Evolutionary conservation across 2,888 invertebrate species (phyloP).

Genomic region (Ramazzottius varieornatus): DNA sequence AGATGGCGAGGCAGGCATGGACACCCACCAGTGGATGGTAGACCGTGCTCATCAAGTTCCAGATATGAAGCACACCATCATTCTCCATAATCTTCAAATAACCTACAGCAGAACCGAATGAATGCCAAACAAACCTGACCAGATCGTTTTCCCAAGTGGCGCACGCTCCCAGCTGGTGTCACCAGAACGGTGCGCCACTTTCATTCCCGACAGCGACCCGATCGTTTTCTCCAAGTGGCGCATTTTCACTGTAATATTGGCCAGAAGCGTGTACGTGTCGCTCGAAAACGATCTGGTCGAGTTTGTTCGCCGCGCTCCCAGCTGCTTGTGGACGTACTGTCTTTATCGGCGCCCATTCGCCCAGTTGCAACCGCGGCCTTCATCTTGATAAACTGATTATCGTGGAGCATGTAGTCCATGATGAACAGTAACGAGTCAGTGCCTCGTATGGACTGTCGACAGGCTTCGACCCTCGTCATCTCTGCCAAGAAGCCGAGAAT

Average conservation of each 20-base stretch:
- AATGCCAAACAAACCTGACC: not conserved
- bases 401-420: slow-evolving; percentile 1
- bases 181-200: no score
- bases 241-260: no score
- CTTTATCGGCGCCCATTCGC: not conserved
- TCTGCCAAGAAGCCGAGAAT: not conserved
- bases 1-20: not conserved
- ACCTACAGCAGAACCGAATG: not conserved
- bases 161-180: no score
- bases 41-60: not conserved
- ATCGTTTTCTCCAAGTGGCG: no score
- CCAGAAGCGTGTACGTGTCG: no score
- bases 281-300: no score
- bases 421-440: not conserved
- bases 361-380: not conserved
- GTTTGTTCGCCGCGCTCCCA: no score
- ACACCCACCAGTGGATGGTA: not conserved
- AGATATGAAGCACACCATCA: not conserved
- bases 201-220: no score
- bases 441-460: not conserved
- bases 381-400: not conserved
- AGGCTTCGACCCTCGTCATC: not conserved
- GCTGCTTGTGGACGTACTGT: not conserved
- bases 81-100: not conserved
- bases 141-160: no score